phyloP scores from a whole-genome alignment of 1,140 invertebrate species.

The Phymastichus coffea region DNA sequence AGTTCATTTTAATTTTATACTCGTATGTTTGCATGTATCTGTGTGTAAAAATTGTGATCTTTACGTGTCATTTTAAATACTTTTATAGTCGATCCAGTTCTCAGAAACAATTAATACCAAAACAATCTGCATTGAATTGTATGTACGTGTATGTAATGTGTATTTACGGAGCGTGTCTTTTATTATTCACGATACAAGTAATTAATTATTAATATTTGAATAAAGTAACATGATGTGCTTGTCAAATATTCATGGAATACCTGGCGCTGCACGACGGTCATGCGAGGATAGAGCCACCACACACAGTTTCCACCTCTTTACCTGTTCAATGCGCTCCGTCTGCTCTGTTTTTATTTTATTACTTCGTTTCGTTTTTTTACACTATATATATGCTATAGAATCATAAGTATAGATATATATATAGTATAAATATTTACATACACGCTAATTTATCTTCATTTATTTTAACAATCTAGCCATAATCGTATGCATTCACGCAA shows the following conservation, averaged over 20 bases:
- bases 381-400: conserved; percentile 47
- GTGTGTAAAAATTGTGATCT: no score
- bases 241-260: conserved; percentile 56
- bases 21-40: conserved; percentile 17
- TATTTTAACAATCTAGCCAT: conserved; percentile 44
- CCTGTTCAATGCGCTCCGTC: conserved; percentile 28
- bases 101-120: conserved; percentile 57
- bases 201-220: conserved; percentile 54
- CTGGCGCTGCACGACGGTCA: conserved; percentile 47
- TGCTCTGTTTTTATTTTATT: conserved; percentile 18
- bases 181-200: conserved; percentile 53
- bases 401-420: conserved; percentile 43
- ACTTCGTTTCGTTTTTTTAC: conserved; percentile 35
- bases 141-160: conserved; percentile 34
- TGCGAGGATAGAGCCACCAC: conserved; percentile 55
- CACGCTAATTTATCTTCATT: conserved; percentile 35
- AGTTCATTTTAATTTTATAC: conserved; percentile 25
- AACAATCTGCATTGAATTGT: conserved; percentile 33
- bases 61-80: conserved; percentile 2
- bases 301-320: conserved; percentile 42
- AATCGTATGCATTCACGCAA: conserved; percentile 40
- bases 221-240: conserved; percentile 51
- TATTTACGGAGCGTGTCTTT: conserved; percentile 36
- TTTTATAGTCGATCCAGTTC: conserved; percentile 40
- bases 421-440: conserved; percentile 53